Conservation (phyloP, 2,888 invertebrate species). For the Drosophila lacicola region DNA sequence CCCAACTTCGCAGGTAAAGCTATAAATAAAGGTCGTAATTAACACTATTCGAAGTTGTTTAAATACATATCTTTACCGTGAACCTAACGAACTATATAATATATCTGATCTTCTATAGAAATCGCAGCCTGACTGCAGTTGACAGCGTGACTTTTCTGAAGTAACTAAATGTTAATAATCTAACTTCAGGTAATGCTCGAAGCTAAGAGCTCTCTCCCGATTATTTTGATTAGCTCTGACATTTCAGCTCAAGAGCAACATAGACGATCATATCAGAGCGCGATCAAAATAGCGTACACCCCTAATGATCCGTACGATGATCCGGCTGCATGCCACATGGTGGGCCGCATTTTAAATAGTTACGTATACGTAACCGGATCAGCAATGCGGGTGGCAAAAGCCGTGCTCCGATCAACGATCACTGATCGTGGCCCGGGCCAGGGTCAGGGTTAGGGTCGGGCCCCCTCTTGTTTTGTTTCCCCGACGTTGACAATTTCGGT, state of each 20-base stretch:
- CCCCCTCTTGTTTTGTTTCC: neutral
- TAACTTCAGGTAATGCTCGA: too few species aligned
- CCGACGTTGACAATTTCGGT: constrained; percentile 16
- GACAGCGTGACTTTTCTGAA: neutral
- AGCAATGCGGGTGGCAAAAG: constrained; percentile 6
- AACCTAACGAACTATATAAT: too few species aligned
- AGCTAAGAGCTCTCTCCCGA: too few species aligned
- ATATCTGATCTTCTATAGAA: too few species aligned
- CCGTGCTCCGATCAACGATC: constrained; percentile 8
- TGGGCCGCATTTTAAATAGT: constrained; percentile 40
- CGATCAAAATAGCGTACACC: constrained; percentile 28
- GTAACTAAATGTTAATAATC: neutral
- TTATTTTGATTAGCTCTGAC: neutral
- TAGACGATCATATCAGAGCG: constrained; percentile 24
- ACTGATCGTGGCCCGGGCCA: constrained; percentile 17
- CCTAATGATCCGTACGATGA: constrained; percentile 18
- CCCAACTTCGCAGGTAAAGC: too few species aligned
- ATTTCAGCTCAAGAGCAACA: constrained; percentile 9
- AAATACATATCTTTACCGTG: too few species aligned
- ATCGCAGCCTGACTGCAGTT: too few species aligned
- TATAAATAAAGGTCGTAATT: too few species aligned
- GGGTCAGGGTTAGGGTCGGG: constrained; percentile 41
- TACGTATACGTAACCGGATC: constrained; percentile 5
- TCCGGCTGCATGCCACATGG: constrained; percentile 2
- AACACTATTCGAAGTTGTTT: too few species aligned